Evolutionary conservation across 1,140 invertebrate species (phyloP).

Genomic region (Nasonia giraulti): DNA sequence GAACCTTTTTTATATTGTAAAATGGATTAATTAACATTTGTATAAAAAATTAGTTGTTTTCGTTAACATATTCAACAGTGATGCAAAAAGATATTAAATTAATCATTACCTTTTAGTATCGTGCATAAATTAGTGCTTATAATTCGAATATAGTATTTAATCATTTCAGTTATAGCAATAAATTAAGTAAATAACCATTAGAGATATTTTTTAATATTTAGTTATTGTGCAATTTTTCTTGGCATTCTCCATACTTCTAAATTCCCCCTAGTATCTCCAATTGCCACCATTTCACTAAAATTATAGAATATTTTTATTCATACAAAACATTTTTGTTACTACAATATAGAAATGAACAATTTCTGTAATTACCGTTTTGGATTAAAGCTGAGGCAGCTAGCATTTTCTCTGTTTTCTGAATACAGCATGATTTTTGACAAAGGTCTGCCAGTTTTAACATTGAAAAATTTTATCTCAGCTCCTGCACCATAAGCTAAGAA

Average conservation of each 20-base stretch:
- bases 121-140: neutral
- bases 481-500: slow-evolving; percentile 67
- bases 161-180: neutral
- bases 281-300: slow-evolving; percentile 23
- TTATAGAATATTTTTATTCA: neutral
- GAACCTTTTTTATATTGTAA: neutral
- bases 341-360: neutral
- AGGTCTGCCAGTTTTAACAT: slow-evolving; percentile 59
- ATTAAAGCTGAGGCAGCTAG: slow-evolving; percentile 68
- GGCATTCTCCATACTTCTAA: slow-evolving; percentile 71
- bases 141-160: too few relatives aligned
- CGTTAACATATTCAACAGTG: neutral
- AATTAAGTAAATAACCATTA: neutral
- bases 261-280: slow-evolving; percentile 63
- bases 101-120: neutral
- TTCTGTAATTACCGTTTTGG: slow-evolving; percentile 63
- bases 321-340: neutral
- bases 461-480: slow-evolving; percentile 64
- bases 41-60: neutral
- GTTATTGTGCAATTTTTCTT: slow-evolving; percentile 52
- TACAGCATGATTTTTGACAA: slow-evolving; percentile 62
- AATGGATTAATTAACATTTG: neutral
- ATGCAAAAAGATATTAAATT: neutral
- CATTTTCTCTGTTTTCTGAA: slow-evolving; percentile 60
- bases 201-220: neutral